Base-by-base conservation (phyloP, 1,140 invertebrate species). In the Melitaea cinxia region DNA sequence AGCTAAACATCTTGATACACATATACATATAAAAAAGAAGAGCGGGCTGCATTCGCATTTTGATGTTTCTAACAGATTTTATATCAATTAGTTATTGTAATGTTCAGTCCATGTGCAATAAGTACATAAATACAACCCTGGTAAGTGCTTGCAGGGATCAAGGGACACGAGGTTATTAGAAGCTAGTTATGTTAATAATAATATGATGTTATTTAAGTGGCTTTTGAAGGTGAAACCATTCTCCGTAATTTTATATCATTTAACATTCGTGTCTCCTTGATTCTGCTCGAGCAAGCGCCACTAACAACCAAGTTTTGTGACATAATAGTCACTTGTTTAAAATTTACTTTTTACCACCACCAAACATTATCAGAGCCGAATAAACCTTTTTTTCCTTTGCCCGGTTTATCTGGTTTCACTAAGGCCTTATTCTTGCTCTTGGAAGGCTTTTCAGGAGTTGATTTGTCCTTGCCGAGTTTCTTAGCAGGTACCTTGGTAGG, bases 341-440 rank as follows among this genome's bases (percentile, higher is more conserved):
- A 69, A 83, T 74, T 78, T 77, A 78, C 62, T 73, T 50, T 85
- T 92, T 92, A 93, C 92, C 92, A 93, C 92, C 92, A 93, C 92
- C 92, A 93, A 78, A 92, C 92, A 90, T 96, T 96, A 93, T 94
- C 95, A 91, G 93, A 94, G 91, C 94, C 94, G 82, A 95, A 95
- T 93, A 95, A 95, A 94, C 95, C 95, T 92, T 95, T 96, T 92
- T 96, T 95, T 69, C 93, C 93, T 90, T 95, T 95, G 67, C 83
- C 66, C 65, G 83, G 85, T 70, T 91, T 92, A 68, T 92, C 90
- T 62, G 91, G 85, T 82, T 93, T 93, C 52, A 89, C 83, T 14
- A 91, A 76, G 56, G 83, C 87, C 69, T 93, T 93, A 68, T 88
- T 90, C 77, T 90, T 91, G 63, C 83, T 65, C 74, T 91, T 91